Conservation (phyloP, 2,113 vertebrate species). For the Apeltes quadracus region DNA sequence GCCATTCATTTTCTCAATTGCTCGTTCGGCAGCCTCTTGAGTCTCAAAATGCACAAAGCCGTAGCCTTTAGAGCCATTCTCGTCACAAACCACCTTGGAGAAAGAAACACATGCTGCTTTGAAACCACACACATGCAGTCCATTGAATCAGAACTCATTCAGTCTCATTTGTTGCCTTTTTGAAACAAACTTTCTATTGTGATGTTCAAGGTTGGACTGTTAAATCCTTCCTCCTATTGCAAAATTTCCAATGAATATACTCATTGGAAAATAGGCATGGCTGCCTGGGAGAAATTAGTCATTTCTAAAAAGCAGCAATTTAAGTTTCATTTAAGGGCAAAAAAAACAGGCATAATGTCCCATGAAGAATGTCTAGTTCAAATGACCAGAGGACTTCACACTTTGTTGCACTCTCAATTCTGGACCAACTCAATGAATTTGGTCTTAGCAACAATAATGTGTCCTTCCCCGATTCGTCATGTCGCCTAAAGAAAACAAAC, state of each 20-base stretch:
- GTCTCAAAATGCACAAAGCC: slow-evolving; percentile 99
- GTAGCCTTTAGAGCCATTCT: slow-evolving; percentile 99
- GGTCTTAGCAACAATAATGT: background rate
- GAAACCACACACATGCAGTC: slow-evolving; percentile 41
- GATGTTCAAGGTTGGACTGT: background rate
- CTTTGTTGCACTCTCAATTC: slow-evolving; percentile 10
- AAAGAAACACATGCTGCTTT: slow-evolving; percentile 55
- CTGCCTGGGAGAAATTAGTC: background rate
- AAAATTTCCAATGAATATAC: background rate
- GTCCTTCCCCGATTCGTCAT: background rate
- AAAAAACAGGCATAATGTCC: background rate
- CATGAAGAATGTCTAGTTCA: background rate
- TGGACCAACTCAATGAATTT: background rate
- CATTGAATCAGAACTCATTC: background rate
- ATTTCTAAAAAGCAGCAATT: background rate
- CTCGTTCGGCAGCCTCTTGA: slow-evolving; percentile 96
- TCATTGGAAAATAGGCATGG: background rate
- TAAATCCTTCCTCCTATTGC: background rate
- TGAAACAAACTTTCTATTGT: background rate
- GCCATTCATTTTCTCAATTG: slow-evolving; percentile 99
- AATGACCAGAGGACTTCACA: background rate
- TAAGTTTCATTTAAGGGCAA: background rate
- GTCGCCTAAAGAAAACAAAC: no score
- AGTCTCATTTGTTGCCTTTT: background rate
- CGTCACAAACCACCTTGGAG: slow-evolving; percentile 95